Percentiles rank a stretch among this genome's conserved stretches.
Evolutionary conservation across 2,888 invertebrate species (phyloP).

Genomic region (Aleiodes leptofemur): DNA sequence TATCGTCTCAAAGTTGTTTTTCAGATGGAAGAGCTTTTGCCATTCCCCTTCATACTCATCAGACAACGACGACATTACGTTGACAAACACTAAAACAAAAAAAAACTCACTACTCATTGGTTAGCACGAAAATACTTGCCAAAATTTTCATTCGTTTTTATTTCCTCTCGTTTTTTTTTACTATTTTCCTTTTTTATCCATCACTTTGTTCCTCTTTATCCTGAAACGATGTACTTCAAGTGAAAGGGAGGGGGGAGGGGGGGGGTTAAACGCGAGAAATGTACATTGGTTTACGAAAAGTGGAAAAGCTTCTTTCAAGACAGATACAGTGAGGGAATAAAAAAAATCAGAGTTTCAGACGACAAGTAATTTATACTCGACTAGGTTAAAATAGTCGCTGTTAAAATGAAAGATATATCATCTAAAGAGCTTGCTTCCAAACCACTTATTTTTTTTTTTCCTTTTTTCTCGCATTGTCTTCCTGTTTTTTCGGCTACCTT

Average conservation of each 20-base stretch:
- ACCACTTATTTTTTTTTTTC: constrained; percentile 33
- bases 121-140: constrained; percentile 67
- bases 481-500: constrained; percentile 38
- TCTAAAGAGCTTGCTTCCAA: constrained; percentile 49
- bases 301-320: neutral
- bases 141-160: constrained; percentile 55
- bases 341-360: constrained; percentile 57
- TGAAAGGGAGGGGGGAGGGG: neutral
- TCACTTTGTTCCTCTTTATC: constrained; percentile 25
- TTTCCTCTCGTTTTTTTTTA: constrained; percentile 1
- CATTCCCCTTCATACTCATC: constrained; percentile 30
- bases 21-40: constrained; percentile 22
- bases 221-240: constrained; percentile 13
- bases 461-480: constrained; percentile 36
- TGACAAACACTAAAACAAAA: neutral
- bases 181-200: constrained; percentile 20
- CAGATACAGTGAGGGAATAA: constrained; percentile 51
- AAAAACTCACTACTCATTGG: constrained; percentile 58
- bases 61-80: constrained; percentile 20
- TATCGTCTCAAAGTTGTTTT: constrained; percentile 28
- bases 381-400: constrained; percentile 62
- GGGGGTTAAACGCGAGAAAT: constrained; percentile 15
- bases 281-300: neutral
- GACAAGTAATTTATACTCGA: constrained; percentile 62
- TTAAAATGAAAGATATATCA: constrained; percentile 60